Percentiles rank a stretch among this genome's conserved stretches.
Evolutionary conservation across 2,113 vertebrate genomes (phyloP).

Genomic region (Dromiciops gliroides): DNA sequence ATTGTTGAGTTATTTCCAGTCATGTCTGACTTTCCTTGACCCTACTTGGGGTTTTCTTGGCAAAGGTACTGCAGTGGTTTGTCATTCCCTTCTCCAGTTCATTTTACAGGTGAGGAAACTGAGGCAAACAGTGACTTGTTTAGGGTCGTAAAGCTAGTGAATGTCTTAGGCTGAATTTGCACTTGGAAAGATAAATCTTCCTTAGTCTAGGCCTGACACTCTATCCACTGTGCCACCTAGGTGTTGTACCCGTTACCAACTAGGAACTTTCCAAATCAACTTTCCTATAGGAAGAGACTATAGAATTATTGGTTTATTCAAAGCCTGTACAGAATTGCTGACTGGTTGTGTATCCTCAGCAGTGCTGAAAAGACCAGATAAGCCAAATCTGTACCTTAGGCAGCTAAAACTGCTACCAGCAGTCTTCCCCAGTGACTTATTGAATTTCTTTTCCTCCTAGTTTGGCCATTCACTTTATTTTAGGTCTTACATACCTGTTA

Average conservation of each 20-base stretch:
- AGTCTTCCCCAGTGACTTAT: background rate
- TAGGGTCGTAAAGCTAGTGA: background rate
- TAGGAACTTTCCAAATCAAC: background rate
- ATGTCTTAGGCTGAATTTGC: background rate
- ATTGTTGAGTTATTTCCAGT: background rate
- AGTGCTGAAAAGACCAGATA: background rate
- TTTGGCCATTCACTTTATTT: background rate
- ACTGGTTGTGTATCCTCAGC: background rate
- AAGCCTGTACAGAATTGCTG: background rate
- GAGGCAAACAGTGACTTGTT: background rate
- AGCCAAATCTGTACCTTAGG: background rate
- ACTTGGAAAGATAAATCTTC: background rate
- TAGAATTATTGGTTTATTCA: background rate
- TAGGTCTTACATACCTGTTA: background rate
- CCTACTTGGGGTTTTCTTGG: background rate
- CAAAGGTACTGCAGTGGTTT: background rate
- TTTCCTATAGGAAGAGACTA: background rate
- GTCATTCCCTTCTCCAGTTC: background rate
- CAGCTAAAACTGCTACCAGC: background rate
- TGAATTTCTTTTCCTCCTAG: background rate
- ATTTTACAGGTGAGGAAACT: background rate
- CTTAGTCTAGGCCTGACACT: background rate
- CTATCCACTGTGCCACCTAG: background rate
- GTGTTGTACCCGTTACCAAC: background rate
- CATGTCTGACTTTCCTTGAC: background rate